Conservation (phyloP, 23 tunicate genomes). For the Styela clava region DNA sequence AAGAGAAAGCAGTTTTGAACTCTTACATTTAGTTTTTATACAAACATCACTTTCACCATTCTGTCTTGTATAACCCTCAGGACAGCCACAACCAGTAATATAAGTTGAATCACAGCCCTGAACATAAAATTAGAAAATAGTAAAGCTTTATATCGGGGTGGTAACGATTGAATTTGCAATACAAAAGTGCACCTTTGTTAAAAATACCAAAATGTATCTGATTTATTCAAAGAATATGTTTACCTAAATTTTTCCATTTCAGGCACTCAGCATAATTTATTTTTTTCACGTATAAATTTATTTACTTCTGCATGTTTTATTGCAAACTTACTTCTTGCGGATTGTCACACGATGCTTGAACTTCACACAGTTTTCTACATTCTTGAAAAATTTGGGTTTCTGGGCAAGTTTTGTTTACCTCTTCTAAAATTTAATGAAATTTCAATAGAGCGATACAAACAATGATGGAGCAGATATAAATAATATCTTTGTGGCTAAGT, state of each 20-base stretch:
- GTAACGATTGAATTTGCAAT: no score
- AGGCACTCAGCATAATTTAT: no score
- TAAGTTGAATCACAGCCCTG: background rate
- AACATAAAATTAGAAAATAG: no score
- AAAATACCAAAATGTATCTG: no score
- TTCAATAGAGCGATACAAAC: background rate
- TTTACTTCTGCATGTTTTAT: no score
- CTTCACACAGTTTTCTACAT: background rate
- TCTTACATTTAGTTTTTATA: conserved; percentile 13
- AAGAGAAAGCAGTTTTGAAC: background rate
- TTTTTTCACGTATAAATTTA: no score
- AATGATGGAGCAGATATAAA: no score
- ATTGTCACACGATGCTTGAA: conserved; percentile 11
- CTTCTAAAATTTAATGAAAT: background rate
- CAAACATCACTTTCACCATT: background rate
- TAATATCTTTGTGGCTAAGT: no score
- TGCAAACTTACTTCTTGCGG: conserved; percentile 14
- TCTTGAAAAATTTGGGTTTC: conserved; percentile 14
- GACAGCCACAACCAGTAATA: conserved; percentile 16
- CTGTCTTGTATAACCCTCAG: conserved; percentile 17
- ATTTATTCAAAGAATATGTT: no score
- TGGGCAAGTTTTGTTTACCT: conserved; percentile 10
- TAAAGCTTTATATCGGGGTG: no score
- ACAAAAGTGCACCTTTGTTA: no score
- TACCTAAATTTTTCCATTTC: no score